phyloP scores from a whole-genome alignment of 2,888 invertebrate genomes.

The Ceramica pisi region DNA sequence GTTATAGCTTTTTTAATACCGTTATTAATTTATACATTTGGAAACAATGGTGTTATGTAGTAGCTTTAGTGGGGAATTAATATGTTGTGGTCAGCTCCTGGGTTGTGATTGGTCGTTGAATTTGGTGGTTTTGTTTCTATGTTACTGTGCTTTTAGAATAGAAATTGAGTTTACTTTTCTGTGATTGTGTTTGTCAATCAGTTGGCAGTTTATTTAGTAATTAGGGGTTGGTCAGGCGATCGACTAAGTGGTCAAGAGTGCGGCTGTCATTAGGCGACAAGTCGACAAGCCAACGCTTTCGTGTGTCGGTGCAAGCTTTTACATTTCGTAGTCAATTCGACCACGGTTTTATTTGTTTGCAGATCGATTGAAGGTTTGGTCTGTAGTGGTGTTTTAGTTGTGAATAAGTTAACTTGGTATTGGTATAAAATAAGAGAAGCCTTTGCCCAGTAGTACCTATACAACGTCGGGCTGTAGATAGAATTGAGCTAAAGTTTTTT shows the following conservation, averaged over 20 bases:
- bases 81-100: conserved; percentile 44
- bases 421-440: neutral
- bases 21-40: conserved; percentile 63
- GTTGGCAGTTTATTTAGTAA: conserved; percentile 47
- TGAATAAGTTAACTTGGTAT: neutral
- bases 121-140: conserved; percentile 29
- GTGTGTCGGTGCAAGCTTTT: conserved; percentile 37
- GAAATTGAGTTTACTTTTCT: conserved; percentile 34
- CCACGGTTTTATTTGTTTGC: conserved; percentile 32
- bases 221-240: conserved; percentile 44
- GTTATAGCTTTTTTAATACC: conserved; percentile 64
- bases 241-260: conserved; percentile 49
- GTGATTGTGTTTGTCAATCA: conserved; percentile 42
- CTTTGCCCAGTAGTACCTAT: too few relatives aligned
- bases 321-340: conserved; percentile 39
- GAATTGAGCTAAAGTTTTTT: too few relatives aligned
- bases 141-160: conserved; percentile 2
- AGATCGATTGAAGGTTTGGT: conserved; percentile 1
- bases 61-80: conserved; percentile 52
- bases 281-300: conserved; percentile 27
- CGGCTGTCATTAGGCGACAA: conserved; percentile 44
- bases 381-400: neutral
- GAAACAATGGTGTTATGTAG: conserved; percentile 61
- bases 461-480: too few relatives aligned
- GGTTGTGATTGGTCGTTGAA: conserved; percentile 37